Percentiles rank a stretch among this genome's conserved stretches.
Evolutionary conservation across 2,113 vertebrate species (phyloP).

Genomic region (Heloderma charlesbogerti): DNA sequence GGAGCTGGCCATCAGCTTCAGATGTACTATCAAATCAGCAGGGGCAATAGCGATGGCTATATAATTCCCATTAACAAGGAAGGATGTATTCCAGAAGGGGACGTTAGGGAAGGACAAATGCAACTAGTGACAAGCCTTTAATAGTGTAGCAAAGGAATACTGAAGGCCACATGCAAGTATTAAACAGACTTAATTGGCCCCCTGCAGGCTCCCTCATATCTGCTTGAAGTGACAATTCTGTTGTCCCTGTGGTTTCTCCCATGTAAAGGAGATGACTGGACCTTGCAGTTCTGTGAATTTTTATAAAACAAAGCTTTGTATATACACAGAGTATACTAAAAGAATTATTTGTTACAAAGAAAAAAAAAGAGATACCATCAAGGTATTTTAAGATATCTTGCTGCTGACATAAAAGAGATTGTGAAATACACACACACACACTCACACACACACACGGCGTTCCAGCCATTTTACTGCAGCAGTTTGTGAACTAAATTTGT

Average conservation of each 20-base stretch:
- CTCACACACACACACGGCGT: conserved; percentile 64
- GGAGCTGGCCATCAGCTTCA: conserved; percentile 93
- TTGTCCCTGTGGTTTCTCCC: conserved; percentile 80
- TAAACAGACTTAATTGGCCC: conserved; percentile 72
- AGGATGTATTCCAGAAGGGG: conserved; percentile 92
- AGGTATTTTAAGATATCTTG: conserved; percentile 92
- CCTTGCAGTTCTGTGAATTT: conserved; percentile 87
- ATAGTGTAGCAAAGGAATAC: conserved; percentile 83
- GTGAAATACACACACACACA: conserved; percentile 68
- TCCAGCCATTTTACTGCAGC: conserved; percentile 89
- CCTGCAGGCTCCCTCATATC: conserved; percentile 67
- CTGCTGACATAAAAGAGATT: conserved; percentile 89
- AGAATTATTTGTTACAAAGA: conserved; percentile 90
- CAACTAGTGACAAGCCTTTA: conserved; percentile 99
- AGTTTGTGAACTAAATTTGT: conserved; percentile 91
- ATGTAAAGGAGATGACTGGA: conserved; percentile 78
- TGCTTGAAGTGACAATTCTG: conserved; percentile 72
- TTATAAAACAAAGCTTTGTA: conserved; percentile 91
- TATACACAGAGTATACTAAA: conserved; percentile 94
- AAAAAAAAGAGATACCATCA: conserved; percentile 93
- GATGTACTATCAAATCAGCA: conserved; percentile 97
- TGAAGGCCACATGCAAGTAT: conserved; percentile 76
- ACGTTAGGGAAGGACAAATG: conserved; percentile 99
- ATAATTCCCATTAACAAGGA: conserved; percentile 97
- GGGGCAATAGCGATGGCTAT: conserved; percentile 93